Conservation (phyloP, 2,113 vertebrate species). For the Rhabdomys dilectus region DNA sequence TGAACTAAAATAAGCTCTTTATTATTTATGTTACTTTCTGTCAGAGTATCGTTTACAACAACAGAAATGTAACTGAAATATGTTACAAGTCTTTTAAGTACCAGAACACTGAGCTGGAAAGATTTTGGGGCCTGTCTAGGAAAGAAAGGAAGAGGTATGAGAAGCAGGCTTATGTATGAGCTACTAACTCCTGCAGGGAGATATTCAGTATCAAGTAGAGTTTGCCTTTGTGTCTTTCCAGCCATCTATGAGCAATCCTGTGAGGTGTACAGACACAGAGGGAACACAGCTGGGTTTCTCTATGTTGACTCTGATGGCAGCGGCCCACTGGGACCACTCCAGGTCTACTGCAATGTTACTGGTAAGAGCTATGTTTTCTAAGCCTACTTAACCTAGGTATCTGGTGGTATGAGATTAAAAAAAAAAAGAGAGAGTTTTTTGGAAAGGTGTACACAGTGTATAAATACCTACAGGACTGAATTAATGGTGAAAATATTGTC, state of each 20-base stretch:
- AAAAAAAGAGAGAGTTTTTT: not conserved
- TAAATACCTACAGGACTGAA: not conserved
- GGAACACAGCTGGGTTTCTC: conserved; percentile 94
- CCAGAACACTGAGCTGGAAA: not conserved
- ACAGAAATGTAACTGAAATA: not conserved
- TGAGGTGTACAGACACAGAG: conserved; percentile 94
- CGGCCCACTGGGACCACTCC: conserved; percentile 92
- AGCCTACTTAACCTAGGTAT: rapidly evolving
- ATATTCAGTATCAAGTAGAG: not conserved
- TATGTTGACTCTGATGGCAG: conserved; percentile 96
- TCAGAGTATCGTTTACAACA: no score
- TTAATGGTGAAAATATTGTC: not conserved
- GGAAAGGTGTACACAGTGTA: not conserved
- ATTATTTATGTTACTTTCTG: not conserved
- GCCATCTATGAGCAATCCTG: conserved; percentile 96
- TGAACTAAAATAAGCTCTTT: not conserved
- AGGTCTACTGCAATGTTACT: conserved; percentile 97
- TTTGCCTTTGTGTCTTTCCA: conserved; percentile 80
- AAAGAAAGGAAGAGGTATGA: not conserved
- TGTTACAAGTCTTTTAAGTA: rapidly evolving
- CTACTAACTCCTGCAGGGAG: rapidly evolving
- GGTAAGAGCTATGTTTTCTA: conserved; percentile 86
- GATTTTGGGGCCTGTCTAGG: not conserved
- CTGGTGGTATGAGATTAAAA: not conserved
- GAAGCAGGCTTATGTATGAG: not conserved